Base-by-base conservation (phyloP, 2,113 vertebrate genomes). In the Elephantulus edwardii region DNA sequence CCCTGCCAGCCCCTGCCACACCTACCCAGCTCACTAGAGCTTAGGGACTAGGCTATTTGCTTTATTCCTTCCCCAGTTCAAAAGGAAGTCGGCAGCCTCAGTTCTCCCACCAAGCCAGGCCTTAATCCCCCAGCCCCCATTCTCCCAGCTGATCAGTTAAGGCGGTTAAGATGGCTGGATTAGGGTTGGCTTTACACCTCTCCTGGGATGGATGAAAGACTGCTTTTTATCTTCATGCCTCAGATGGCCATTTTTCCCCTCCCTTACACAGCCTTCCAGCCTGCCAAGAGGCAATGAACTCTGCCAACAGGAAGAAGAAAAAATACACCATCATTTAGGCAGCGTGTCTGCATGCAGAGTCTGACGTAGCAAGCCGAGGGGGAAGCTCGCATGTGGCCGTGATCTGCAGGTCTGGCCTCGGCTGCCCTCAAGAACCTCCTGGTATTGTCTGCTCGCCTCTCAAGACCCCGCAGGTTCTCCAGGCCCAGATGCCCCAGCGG, bases 131-230 rank as follows among this genome's bases (percentile, higher is more conserved):
- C 96, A 94, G 95, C 95, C 95, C 86, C 16, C 70, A 84, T 70
- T 95, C 97, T 97, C 97, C 96, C 97, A 98, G 97, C 97, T 97
- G 97, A 96, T 97, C 96, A 95, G 97, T 97, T 97, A 98, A 97
- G 97, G 97, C 97, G 92, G 97, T 96, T 97, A 97, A 97, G 95
- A 97, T 96, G 93, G 93, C 97, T 89, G 97, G 97, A 98, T 98
- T 97, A 97, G 97, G 97, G 97, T 96, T 89, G 97, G 97, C 97
- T 98, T 98, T 97, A 97, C 97, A 97, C 91, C 94, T 95, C 93
- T 95, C 96, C 94, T 17, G 95, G 95, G 96, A 94, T 84, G 79
- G 85, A 96, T 96, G 97, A 96, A 95, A 97, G 96, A 96, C 96
- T 96, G 96, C 97, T 97, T 98, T 98, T 97, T 97, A 98, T 98